Conservation (phyloP, 2,888 invertebrate species). For the Beris morrisii region DNA sequence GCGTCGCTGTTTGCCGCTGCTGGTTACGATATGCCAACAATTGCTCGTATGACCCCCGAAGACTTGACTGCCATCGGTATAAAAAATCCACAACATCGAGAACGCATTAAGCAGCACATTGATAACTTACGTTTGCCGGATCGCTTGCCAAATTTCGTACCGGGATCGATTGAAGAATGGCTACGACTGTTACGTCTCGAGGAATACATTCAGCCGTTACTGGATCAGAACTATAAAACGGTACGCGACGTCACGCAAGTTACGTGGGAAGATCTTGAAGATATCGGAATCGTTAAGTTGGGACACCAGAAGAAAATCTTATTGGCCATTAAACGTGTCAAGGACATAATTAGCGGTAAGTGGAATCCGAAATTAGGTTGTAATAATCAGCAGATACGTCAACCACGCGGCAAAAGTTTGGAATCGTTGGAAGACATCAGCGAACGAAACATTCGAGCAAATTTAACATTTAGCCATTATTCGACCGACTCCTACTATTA, state of each 20-base stretch:
- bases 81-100: conserved; percentile 96
- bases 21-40: conserved; percentile 96
- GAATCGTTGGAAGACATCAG: conserved; percentile 82
- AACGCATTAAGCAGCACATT: conserved; percentile 94
- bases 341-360: conserved; percentile 89
- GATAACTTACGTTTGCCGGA: conserved; percentile 91
- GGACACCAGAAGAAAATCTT: conserved; percentile 99
- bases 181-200: conserved; percentile 85
- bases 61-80: conserved; percentile 87
- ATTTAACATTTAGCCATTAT: conserved; percentile 57
- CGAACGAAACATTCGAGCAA: conserved; percentile 60
- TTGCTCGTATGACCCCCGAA: conserved; percentile 99
- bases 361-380: conserved; percentile 60
- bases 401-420: conserved; percentile 81
- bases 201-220: conserved; percentile 87
- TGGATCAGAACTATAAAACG: conserved; percentile 90
- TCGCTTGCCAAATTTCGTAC: conserved; percentile 92
- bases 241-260: conserved; percentile 93
- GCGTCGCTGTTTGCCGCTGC: conserved; percentile 89
- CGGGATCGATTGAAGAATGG: conserved; percentile 94
- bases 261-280: conserved; percentile 99
- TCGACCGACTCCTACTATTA: conserved; percentile 50
- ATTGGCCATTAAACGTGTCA: conserved; percentile 93
- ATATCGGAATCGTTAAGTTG: conserved; percentile 88
- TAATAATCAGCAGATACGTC: conserved; percentile 65